These are phyloP conservation scores for Zaprionus vittiger DNA, from an alignment of 1,140 invertebrate species.

Conservation along the genomic window DNA sequence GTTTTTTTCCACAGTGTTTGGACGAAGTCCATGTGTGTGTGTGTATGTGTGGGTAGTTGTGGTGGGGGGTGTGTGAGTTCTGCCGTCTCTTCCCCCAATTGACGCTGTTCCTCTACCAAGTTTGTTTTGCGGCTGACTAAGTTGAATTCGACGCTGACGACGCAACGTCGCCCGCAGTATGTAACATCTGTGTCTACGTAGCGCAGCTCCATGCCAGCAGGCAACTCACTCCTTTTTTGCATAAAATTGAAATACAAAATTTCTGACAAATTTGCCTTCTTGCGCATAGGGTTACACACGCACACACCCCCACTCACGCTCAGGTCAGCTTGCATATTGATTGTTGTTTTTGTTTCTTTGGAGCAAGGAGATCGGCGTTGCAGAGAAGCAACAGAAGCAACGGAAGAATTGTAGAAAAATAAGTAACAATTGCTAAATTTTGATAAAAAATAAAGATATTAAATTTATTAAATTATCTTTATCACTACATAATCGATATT, in stretches of 20 bases:
- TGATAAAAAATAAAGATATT: too few species aligned
- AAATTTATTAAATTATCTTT: too few species aligned
- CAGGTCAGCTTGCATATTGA: slow-evolving; percentile 17
- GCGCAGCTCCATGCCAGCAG: not conserved
- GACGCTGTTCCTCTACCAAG: not conserved
- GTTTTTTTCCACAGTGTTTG: slow-evolving; percentile 11
- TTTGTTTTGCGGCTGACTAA: slow-evolving; percentile 49
- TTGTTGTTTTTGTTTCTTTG: not conserved
- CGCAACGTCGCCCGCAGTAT: slow-evolving; percentile 18
- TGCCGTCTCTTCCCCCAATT: not conserved
- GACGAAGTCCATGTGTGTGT: not conserved
- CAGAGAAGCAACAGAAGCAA: not conserved
- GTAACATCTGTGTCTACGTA: slow-evolving; percentile 52
- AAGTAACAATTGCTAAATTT: too few species aligned
- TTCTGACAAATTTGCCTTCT: slow-evolving; percentile 30
- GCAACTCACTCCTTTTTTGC: slow-evolving; percentile 19
- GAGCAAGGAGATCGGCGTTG: not conserved
- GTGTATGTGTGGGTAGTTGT: not conserved
- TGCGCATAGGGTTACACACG: not conserved
- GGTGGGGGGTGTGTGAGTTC: not conserved
- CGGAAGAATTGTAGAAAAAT: not conserved
- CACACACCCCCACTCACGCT: not conserved
- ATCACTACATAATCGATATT: too few species aligned
- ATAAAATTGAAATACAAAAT: slow-evolving; percentile 38
- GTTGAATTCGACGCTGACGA: slow-evolving; percentile 40